phyloP scores from a whole-genome alignment of 2,113 vertebrate species.

The Cynopterus brachyotis region DNA sequence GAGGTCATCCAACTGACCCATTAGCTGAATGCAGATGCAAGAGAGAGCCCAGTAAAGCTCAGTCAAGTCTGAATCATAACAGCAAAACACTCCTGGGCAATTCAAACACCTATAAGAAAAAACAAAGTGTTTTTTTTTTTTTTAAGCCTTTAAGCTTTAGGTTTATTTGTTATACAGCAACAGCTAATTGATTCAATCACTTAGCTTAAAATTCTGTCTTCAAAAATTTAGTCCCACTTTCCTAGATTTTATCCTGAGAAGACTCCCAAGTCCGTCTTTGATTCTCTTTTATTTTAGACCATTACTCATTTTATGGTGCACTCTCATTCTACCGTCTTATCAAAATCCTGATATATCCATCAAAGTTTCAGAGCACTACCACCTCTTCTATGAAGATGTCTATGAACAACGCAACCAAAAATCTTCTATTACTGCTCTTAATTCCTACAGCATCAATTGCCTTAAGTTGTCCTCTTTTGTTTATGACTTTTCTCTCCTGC shows the following conservation, averaged over 20 bases:
- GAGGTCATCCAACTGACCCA: neutral
- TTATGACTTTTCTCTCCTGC: neutral
- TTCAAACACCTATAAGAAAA: neutral
- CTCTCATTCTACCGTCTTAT: neutral
- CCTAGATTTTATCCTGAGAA: neutral
- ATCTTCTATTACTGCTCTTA: neutral
- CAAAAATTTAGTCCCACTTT: neutral
- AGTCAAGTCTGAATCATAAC: neutral
- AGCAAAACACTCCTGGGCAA: neutral
- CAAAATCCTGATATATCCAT: neutral
- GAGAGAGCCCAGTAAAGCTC: neutral
- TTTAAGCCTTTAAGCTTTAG: neutral
- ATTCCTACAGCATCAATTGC: neutral
- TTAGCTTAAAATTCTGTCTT: neutral
- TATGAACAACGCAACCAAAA: neutral
- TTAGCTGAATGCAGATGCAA: neutral
- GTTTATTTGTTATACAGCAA: neutral
- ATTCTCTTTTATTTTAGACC: neutral
- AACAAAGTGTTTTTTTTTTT: neutral
- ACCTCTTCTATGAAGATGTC: neutral
- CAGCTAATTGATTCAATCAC: neutral
- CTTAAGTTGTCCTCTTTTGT: neutral
- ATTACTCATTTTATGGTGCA: neutral
- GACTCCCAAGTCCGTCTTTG: neutral
- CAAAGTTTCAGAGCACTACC: neutral